These are phyloP conservation scores for Oncorhynchus mykiss DNA, from an alignment of 2,113 vertebrate species.

Conservation along the genomic window DNA sequence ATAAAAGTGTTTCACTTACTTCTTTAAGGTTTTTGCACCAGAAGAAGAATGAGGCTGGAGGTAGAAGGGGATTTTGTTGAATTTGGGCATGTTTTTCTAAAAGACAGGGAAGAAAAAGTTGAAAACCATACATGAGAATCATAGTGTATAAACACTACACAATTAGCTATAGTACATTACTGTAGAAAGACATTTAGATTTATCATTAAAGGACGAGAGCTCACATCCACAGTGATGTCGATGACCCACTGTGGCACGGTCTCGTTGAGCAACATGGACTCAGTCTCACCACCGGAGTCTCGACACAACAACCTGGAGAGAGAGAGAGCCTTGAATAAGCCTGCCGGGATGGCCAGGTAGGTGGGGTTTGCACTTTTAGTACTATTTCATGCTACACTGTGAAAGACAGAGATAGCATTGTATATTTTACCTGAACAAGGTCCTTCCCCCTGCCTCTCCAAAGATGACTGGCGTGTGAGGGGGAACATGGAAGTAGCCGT, in stretches of 20 bases:
- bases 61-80: slow-evolving; percentile 94
- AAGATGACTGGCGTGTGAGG: slow-evolving; percentile 90
- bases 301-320: slow-evolving; percentile 81
- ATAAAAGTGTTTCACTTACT: slow-evolving; percentile 69
- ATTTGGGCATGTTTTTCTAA: slow-evolving; percentile 93
- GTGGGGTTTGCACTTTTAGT: too few species aligned
- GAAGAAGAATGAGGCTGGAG: slow-evolving; percentile 90
- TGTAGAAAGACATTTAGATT: too few species aligned
- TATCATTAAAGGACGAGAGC: slow-evolving; percentile 44
- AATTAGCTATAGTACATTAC: too few species aligned
- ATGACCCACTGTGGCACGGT: slow-evolving; percentile 90
- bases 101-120: slow-evolving; percentile 46
- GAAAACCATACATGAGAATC: too few species aligned
- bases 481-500: slow-evolving; percentile 88
- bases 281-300: slow-evolving; percentile 87
- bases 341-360: too few species aligned
- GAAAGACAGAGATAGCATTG: not conserved
- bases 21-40: slow-evolving; percentile 87
- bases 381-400: not conserved
- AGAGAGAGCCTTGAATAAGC: not conserved
- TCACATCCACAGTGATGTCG: slow-evolving; percentile 90
- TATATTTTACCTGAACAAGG: slow-evolving; percentile 81
- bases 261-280: slow-evolving; percentile 90
- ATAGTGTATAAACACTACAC: too few species aligned
- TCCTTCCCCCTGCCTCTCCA: slow-evolving; percentile 86